Base-by-base conservation (phyloP, 92 coral and sea anemone species). In the Phenganax stokvisi region DNA sequence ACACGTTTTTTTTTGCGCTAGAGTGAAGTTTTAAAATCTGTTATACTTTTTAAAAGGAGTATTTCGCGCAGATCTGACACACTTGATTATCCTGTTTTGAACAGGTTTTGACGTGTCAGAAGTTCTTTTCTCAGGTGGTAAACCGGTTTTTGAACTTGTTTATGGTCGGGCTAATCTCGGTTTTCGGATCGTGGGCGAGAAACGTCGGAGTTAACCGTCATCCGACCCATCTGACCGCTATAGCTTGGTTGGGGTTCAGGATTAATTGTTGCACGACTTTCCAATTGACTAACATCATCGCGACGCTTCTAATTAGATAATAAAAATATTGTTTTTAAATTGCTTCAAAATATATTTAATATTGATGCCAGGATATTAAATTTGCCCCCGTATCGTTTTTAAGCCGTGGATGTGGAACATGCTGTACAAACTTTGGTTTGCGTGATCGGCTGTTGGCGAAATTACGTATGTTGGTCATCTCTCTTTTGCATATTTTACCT, bases 101-200 rank as follows among this genome's bases (percentile, higher is more conserved):
- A 12, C 67, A 61, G 25, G 25, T 28, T 61, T 12, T 15, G 28
- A 13, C n/a, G 67, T 17, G 5, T 61, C n/a, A 61, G 67, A 8
- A 61, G 9, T 17, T 28, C n/a, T 61, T 61, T 61, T 7, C 73
- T 68, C 54, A 6, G 47, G 73, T 8, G 47, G 7, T 68, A 7
- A 68, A 68, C 73, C 73, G 73, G 73, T 68, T 68, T 68, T 30
- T n/a, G 15, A 68, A 68, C 73, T 68, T 68, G 73, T 68, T 68
- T 68, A 68, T 68, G 16, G 31, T 68, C 73, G 73, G 73, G 73
- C 16, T 68, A 68, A 68, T 68, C 73, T 68, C 73, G 52, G 73
- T 68, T 68, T 68, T 61, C 2, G 53, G 73, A 30, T 17, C 53
- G 73, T 68, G 73, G 73, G 73, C 73, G 73, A 68, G 47, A 15